Percentiles rank a stretch among this genome's conserved stretches.
Conservation (phyloP, 2,888 invertebrate species). For the Morpho achilles region DNA sequence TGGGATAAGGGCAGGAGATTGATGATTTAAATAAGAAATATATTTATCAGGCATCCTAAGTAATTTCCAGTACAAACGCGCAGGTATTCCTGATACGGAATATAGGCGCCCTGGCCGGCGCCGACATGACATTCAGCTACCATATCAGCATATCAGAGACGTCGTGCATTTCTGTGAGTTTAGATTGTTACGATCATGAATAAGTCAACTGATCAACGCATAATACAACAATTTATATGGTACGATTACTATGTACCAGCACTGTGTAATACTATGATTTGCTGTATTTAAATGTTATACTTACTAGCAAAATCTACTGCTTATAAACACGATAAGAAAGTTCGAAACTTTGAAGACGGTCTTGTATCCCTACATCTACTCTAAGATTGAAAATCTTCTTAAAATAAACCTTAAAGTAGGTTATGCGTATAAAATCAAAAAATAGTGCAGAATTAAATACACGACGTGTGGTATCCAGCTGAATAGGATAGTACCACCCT, state of each 20-base stretch:
- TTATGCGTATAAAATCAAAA: too few species aligned
- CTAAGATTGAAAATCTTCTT: too few species aligned
- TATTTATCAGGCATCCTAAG: too few species aligned
- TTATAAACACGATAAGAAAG: too few species aligned
- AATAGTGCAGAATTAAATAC: too few species aligned
- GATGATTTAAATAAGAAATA: too few species aligned
- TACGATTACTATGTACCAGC: constrained; percentile 18
- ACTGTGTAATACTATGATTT: constrained; percentile 7
- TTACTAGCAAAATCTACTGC: neutral
- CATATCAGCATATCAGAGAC: constrained; percentile 48
- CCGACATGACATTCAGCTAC: constrained; percentile 20
- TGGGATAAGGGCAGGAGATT: too few species aligned
- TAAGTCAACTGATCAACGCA: constrained; percentile 44
- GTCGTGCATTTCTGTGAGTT: constrained; percentile 39
- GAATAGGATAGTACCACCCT: too few species aligned
- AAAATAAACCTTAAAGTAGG: too few species aligned
- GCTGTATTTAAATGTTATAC: neutral
- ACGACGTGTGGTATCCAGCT: too few species aligned
- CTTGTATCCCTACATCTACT: too few species aligned
- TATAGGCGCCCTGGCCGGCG: constrained; percentile 30
- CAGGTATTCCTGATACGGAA: constrained; percentile 37
- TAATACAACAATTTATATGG: constrained; percentile 29
- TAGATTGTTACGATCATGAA: constrained; percentile 46
- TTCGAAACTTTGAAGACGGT: too few species aligned
- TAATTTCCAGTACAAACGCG: constrained; percentile 26